Percentiles rank a stretch among this genome's conserved stretches.
phyloP scores from a whole-genome alignment of 2,113 vertebrate species.

The Taurulus bubalis region DNA sequence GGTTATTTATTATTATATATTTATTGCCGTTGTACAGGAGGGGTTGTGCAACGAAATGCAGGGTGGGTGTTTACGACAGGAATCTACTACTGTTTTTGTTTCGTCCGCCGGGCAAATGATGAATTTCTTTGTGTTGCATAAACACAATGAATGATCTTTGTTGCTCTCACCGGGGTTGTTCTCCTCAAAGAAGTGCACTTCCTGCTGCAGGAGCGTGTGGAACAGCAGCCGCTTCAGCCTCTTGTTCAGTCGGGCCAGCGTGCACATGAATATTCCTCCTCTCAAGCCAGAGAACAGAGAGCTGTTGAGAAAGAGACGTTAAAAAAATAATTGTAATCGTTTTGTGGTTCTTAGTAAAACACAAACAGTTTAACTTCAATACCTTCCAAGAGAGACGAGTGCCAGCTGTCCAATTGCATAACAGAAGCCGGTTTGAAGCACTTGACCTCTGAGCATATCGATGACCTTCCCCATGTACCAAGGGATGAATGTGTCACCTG shows the following conservation, averaged over 20 bases:
- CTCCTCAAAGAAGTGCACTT: slow-evolving; percentile 82
- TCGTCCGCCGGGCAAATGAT: too few relatives aligned
- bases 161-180: slow-evolving; percentile 78
- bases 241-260: slow-evolving; percentile 77
- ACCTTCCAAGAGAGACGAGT: slow-evolving; percentile 86
- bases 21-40: too few relatives aligned
- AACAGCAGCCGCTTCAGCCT: slow-evolving; percentile 81
- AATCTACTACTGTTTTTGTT: too few relatives aligned
- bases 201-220: slow-evolving; percentile 78
- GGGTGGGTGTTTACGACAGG: too few relatives aligned
- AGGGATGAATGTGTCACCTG: slow-evolving; percentile 82
- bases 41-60: too few relatives aligned
- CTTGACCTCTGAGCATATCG: slow-evolving; percentile 82
- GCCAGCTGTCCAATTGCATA: slow-evolving; percentile 77
- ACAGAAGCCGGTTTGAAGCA: slow-evolving; percentile 64
- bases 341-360: not conserved
- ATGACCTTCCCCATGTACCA: slow-evolving; percentile 85
- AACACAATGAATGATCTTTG: not conserved
- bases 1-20: too few relatives aligned
- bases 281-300: slow-evolving; percentile 76
- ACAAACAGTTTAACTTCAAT: slow-evolving; percentile 23
- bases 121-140: not conserved
- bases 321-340: too few relatives aligned
- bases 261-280: slow-evolving; percentile 80
- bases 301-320: slow-evolving; percentile 50